Evolutionary conservation across 30 jellyfish, hydroid and myxozoan species (phyloP), one percentile per base, ranked within the genome.

Genomic region (Cassiopea xamachana): DNA sequence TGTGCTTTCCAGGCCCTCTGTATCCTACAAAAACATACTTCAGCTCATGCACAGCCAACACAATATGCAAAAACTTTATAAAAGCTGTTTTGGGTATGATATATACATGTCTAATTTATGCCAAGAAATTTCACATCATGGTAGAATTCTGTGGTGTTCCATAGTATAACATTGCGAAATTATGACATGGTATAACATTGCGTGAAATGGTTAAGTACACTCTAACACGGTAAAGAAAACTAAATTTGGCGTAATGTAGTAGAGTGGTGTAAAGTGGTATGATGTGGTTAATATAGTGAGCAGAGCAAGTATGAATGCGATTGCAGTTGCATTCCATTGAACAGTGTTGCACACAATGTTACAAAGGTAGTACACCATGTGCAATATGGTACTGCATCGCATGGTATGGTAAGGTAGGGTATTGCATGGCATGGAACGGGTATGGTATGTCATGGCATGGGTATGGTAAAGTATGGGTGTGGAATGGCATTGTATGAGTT

Each of bases 1-100:
- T 48, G 81, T 15, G 93, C 88, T 55, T 84, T 82, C 97, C 97
- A 90, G 8, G 97, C 97, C 75, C 97, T 73, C 55, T 90, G 97
- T 4, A 90, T 90, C 87, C 97, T 90, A 60, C 69, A 13, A 58
- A n/a, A n/a, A n/a, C n/a, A n/a, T n/a, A n/a, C n/a, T n/a, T 51
- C 8, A 51, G 64, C 4, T 51, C 9, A 9, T 4, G 9, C 8
- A 2, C n/a, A 81, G 3, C 8, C 64, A 51, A 4, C 9, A 51
- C 64, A 51, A 51, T 2, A 9, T 51, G 64, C 9, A 51, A 51
- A 9, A 51, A 9, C n/a, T 2, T 51, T 9, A 9, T 4, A 51
- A 2, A 2, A 9, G 64, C 64, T 51, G 9, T 4, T 51, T 51
- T 51, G 64, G 8, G 4, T 51, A 51, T 51, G 64, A n/a, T n/a